These are phyloP conservation scores for Pararge aegeria DNA, from an alignment of 1,140 invertebrate species.

Conservation along the genomic window DNA sequence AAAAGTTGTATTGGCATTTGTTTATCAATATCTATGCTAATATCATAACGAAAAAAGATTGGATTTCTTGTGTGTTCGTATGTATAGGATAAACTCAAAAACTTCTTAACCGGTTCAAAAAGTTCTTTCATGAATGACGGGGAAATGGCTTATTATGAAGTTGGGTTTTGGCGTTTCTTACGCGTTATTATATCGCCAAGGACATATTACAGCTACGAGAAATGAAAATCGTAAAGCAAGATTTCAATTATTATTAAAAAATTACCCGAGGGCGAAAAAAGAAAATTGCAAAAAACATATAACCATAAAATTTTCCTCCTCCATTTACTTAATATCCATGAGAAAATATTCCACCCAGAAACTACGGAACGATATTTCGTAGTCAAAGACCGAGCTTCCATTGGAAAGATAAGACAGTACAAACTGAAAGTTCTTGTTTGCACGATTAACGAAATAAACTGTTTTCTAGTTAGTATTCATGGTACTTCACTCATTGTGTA, in stretches of 20 bases:
- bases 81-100: too few species aligned
- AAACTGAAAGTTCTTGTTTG: slow-evolving; percentile 70
- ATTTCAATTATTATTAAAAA: too few species aligned
- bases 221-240: too few species aligned
- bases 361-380: slow-evolving; percentile 11
- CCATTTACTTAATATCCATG: neutral
- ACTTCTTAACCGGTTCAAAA: too few species aligned
- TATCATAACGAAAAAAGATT: too few species aligned
- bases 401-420: slow-evolving; percentile 44
- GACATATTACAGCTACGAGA: too few species aligned
- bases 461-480: slow-evolving; percentile 73
- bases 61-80: too few species aligned
- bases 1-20: slow-evolving; percentile 9
- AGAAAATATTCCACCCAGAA: neutral
- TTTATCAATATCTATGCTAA: slow-evolving; percentile 4
- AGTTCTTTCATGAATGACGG: too few species aligned
- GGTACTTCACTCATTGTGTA: slow-evolving; percentile 65
- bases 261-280: too few species aligned
- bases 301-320: neutral
- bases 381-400: slow-evolving; percentile 21
- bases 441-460: slow-evolving; percentile 75
- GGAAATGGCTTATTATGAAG: too few species aligned
- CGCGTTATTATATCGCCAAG: too few species aligned
- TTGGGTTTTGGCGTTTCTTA: too few species aligned
- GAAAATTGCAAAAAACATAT: neutral